Evolutionary conservation across 2,797 vertebrate genomes (phyloP).

Genomic region (Tympanoctomys barrerae): DNA sequence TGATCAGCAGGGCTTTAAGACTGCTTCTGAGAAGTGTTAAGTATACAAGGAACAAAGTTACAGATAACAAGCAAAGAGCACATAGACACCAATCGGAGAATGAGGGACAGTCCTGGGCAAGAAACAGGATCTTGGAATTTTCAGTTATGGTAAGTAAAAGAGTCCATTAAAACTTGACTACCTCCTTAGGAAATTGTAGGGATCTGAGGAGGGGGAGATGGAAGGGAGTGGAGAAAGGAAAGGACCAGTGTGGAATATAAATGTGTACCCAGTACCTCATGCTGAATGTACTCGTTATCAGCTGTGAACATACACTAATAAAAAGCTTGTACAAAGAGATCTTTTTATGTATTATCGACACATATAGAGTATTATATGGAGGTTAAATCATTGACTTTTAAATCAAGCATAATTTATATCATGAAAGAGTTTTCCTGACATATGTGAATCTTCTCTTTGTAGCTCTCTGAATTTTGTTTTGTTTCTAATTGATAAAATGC

Average conservation of each 20-base stretch:
- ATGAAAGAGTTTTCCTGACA: neutral
- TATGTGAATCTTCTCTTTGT: neutral
- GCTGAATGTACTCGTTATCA: neutral
- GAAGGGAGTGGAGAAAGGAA: neutral
- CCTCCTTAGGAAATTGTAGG: neutral
- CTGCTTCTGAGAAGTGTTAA: neutral
- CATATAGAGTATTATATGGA: neutral
- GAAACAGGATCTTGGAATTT: neutral
- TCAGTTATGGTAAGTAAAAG: neutral
- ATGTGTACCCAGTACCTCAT: neutral
- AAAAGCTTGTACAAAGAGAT: neutral
- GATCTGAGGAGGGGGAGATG: neutral
- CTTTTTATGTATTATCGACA: neutral
- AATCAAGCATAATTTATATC: constrained; percentile 4
- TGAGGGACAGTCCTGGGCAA: neutral
- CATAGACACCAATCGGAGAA: neutral
- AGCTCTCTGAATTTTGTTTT: constrained; percentile 1
- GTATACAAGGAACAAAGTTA: neutral
- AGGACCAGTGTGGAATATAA: neutral
- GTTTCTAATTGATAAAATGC: constrained; percentile 5
- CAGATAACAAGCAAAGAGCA: neutral
- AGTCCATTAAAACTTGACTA: neutral
- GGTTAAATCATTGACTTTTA: neutral
- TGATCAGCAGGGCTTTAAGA: neutral
- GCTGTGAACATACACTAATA: neutral